Evolutionary conservation across 2,113 vertebrate genomes (phyloP).

Genomic region (Sinocyclocheilus rhinocerous): DNA sequence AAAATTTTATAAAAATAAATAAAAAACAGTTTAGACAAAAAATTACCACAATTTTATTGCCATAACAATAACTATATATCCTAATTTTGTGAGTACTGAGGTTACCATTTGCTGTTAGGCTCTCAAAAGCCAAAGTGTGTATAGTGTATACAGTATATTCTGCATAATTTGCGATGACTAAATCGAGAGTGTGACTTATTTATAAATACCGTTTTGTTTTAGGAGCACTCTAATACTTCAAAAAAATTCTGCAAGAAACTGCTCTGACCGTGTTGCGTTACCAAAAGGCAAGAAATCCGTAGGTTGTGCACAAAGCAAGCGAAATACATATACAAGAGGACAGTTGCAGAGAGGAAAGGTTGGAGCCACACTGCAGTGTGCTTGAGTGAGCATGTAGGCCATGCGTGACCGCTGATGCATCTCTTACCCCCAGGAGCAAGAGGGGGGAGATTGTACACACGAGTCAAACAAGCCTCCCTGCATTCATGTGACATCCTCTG

Average conservation of each 20-base stretch:
- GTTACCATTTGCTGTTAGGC: not conserved
- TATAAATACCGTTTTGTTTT: not conserved
- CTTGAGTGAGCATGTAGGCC: conserved; percentile 80
- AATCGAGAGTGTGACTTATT: conserved; percentile 2
- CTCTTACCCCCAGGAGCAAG: conserved; percentile 72
- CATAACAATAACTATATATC: not conserved
- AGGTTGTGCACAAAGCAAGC: not conserved
- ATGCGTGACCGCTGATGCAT: conserved; percentile 66
- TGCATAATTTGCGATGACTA: not conserved
- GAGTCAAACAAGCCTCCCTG: conserved; percentile 68
- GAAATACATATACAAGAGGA: not conserved
- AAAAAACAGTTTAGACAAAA: no score
- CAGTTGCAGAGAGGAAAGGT: conserved; percentile 58
- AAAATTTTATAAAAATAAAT: no score
- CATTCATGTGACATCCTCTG: conserved; percentile 62
- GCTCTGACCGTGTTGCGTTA: not conserved
- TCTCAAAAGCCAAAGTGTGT: not conserved
- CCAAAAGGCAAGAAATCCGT: not conserved
- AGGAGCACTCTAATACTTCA: not conserved
- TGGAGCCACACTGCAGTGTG: conserved; percentile 67
- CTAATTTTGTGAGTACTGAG: no score
- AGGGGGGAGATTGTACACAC: conserved; percentile 59
- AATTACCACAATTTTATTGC: not conserved
- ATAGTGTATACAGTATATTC: not conserved
- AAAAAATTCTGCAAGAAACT: not conserved